Conservation (phyloP, 2,888 invertebrate genomes). For the Parasteatoda lunata region DNA sequence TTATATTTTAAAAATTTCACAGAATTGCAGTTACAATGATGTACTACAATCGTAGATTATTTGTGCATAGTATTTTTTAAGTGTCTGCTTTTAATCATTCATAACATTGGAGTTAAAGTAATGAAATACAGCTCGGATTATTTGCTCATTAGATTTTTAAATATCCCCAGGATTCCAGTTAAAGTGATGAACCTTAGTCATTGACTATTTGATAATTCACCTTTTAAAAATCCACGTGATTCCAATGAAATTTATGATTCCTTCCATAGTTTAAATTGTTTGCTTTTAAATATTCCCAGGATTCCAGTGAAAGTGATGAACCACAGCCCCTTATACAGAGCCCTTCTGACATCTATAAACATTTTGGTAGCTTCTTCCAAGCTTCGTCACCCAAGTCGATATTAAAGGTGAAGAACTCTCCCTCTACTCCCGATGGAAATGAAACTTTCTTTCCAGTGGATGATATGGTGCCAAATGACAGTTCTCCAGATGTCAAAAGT, state of each 20-base stretch:
- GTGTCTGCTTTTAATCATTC: no score
- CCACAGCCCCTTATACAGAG: constrained; percentile 43
- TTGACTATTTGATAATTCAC: no score
- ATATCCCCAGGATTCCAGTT: no score
- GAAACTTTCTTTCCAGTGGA: constrained; percentile 13
- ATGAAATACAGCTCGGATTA: no score
- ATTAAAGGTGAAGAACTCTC: constrained; percentile 47
- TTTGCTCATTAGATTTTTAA: no score
- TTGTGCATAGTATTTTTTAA: no score
- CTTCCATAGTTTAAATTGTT: neutral
- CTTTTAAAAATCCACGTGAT: no score
- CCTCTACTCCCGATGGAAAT: neutral
- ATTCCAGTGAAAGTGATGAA: constrained; percentile 7
- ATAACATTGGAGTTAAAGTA: no score
- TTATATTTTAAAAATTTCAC: no score
- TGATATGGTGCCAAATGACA: constrained; percentile 11
- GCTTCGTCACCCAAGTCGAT: constrained; percentile 53
- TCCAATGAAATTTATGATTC: neutral
- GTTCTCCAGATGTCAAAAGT: constrained; percentile 2
- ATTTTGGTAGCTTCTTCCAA: constrained; percentile 52
- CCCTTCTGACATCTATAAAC: constrained; percentile 61
- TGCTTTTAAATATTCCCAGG: neutral
- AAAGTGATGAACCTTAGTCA: no score
- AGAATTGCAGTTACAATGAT: no score
- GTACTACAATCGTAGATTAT: no score